Evolutionary conservation across 2,797 vertebrate genomes (phyloP), one percentile per base, ranked within the genome.

Genomic region (Chrysolophus pictus): DNA sequence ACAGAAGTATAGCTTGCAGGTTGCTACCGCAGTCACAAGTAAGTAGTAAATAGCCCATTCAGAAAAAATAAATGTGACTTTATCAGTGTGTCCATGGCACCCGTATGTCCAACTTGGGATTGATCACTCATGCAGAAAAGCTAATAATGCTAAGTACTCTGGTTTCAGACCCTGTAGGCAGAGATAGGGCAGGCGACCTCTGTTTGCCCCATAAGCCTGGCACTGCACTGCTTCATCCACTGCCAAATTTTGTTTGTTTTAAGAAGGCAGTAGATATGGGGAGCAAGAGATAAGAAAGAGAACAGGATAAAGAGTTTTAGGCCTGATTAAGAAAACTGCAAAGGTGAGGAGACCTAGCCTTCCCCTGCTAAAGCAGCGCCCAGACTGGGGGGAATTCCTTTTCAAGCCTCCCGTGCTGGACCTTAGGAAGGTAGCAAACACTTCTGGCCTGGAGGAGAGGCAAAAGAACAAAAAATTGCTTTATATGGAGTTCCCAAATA

Each of bases 111-210:
- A 76, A 65, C 91, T 90, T 71, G 68, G 82, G 76, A 63, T 22
- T 53, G 82, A 78, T 91, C 80, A 44, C 82, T 92, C 82, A 75
- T 67, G 89, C 85, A 84, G 91, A 73, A 93, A 95, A 93, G 76
- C 65, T 90, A 88, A 86, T 93, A 94, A 73, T 24, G 8, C 59
- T 67, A 17, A 88, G 63, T 41, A 78, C 72, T 85, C 56, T 95
- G 94, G 55, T 81, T 89, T 86, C 59, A 92, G 70, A 42, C 59
- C 89, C 79, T n/a, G 24, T 18, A 84, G 88, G n/a, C 33, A 62
- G 60, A 72, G 75, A 63, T 31, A 82, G 69, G 55, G 74, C 62
- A 9, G 8, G 82, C 87, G 91, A 91, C 78, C 91, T 93, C 68
- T 64, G 56, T 44, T 88, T 94, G 88, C 81, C 69, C 37, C 72